A percentile compares a stretch with the other conserved stretches of the same genome.
phyloP scores from a whole-genome alignment of 2,888 invertebrate genomes.

The Nycteola revayana region DNA sequence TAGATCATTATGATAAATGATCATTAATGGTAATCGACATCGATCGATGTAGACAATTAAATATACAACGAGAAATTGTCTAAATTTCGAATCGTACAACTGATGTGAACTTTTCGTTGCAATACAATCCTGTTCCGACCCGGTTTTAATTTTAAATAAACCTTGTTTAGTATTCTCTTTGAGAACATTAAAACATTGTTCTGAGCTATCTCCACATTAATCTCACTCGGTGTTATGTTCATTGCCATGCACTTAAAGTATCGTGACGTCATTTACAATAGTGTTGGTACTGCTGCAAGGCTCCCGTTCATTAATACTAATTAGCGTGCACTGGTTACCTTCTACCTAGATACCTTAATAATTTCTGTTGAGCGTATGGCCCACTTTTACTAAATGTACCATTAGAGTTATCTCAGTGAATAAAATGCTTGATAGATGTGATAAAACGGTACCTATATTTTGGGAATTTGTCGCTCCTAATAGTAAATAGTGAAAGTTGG shows the following conservation, averaged over 20 bases:
- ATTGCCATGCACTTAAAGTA: conserved; percentile 26
- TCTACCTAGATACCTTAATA: conserved; percentile 31
- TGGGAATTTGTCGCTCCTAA: too few relatives aligned
- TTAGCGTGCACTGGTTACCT: conserved; percentile 42
- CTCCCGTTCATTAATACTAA: conserved; percentile 43
- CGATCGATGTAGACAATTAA: too few relatives aligned
- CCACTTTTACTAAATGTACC: conserved; percentile 19
- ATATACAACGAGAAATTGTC: too few relatives aligned
- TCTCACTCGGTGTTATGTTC: conserved; percentile 31
- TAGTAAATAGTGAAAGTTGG: too few relatives aligned
- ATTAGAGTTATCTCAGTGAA: neutral
- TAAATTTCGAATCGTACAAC: too few relatives aligned
- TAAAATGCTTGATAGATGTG: too few relatives aligned
- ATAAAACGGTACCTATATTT: too few relatives aligned
- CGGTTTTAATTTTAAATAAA: too few relatives aligned
- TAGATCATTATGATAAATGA: too few relatives aligned
- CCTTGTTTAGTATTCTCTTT: conserved; percentile 4
- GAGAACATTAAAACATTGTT: conserved; percentile 18
- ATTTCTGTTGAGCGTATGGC: conserved; percentile 21
- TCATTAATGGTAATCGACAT: too few relatives aligned
- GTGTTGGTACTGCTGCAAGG: conserved; percentile 37
- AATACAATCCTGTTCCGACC: too few relatives aligned
- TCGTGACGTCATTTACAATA: conserved; percentile 42
- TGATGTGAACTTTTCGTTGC: too few relatives aligned
- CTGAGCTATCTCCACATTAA: conserved; percentile 15